Evolutionary conservation across 2,797 vertebrate species (phyloP).

Genomic region (Eidolon dupreanum): DNA sequence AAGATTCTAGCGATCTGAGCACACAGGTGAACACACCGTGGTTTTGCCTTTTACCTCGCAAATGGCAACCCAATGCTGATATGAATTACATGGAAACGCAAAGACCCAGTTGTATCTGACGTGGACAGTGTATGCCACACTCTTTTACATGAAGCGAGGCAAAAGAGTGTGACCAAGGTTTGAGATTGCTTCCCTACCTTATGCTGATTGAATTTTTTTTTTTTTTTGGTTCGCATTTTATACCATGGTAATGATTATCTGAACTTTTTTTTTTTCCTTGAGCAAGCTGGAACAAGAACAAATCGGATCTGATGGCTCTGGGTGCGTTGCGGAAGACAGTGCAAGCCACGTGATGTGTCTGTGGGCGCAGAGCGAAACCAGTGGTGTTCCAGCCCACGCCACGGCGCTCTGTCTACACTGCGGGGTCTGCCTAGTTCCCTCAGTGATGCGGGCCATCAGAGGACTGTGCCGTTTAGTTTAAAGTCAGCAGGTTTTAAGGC

Average conservation of each 20-base stretch:
- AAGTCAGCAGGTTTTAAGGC: slow-evolving; percentile 97
- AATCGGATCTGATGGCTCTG: slow-evolving; percentile 40
- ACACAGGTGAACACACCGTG: slow-evolving; percentile 64
- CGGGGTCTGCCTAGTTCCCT: slow-evolving; percentile 81
- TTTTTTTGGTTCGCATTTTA: slow-evolving; percentile 52
- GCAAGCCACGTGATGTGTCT: slow-evolving; percentile 68
- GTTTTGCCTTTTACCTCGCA: slow-evolving; percentile 80
- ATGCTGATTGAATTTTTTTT: slow-evolving; percentile 50
- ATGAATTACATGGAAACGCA: slow-evolving; percentile 53
- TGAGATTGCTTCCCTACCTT: slow-evolving; percentile 71
- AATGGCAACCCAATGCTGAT: slow-evolving; percentile 61
- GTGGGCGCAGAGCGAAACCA: slow-evolving; percentile 82
- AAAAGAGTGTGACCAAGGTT: slow-evolving; percentile 67
- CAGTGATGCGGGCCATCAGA: slow-evolving; percentile 84
- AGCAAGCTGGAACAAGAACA: slow-evolving; percentile 23
- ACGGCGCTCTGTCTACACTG: slow-evolving; percentile 82
- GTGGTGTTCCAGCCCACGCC: slow-evolving; percentile 78
- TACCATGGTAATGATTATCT: slow-evolving; percentile 69
- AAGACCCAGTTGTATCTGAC: slow-evolving; percentile 60
- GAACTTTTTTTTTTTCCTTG: background rate
- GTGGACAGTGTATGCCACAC: slow-evolving; percentile 68
- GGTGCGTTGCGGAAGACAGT: slow-evolving; percentile 51
- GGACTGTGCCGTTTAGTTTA: slow-evolving; percentile 91
- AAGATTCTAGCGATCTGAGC: slow-evolving; percentile 75
- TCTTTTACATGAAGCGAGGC: slow-evolving; percentile 59